phyloP scores from a whole-genome alignment of 2,113 vertebrate species.

The Anguilla japonica region DNA sequence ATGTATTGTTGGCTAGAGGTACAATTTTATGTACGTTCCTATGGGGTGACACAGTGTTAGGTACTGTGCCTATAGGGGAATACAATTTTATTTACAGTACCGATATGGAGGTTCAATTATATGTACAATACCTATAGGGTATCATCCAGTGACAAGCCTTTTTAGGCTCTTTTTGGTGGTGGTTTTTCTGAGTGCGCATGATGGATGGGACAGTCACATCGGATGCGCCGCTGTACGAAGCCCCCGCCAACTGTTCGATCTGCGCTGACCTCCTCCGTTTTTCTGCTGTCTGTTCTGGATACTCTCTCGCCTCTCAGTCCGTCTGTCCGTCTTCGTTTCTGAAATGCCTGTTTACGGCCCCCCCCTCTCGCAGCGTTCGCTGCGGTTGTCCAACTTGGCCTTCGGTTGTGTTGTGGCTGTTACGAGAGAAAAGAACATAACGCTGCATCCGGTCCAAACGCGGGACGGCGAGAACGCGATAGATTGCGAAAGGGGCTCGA shows the following conservation, averaged over 20 bases:
- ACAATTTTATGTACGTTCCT: too few relatives aligned
- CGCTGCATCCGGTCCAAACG: constrained; percentile 52
- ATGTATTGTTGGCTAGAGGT: too few relatives aligned
- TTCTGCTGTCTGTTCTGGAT: constrained; percentile 17
- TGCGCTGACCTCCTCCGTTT: constrained; percentile 2
- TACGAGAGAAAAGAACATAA: constrained; percentile 33
- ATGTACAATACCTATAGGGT: too few relatives aligned
- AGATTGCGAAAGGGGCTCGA: constrained; percentile 41
- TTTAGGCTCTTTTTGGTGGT: too few relatives aligned
- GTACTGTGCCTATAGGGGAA: too few relatives aligned
- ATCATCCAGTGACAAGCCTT: too few relatives aligned
- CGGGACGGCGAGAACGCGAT: constrained; percentile 39
- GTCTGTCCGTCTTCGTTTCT: constrained; percentile 20
- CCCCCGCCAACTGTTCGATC: neutral
- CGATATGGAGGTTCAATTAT: too few relatives aligned
- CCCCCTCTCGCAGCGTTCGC: constrained; percentile 13
- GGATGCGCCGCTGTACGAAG: neutral
- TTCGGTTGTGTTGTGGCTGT: constrained; percentile 21
- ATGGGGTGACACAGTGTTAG: too few relatives aligned
- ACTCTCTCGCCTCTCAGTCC: neutral
- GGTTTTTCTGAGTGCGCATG: neutral
- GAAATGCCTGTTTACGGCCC: constrained; percentile 30
- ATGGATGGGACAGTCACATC: neutral
- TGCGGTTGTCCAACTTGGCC: constrained; percentile 28
- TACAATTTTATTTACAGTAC: too few relatives aligned